phyloP scores from a whole-genome alignment of 2,888 invertebrate genomes.

The Oithona nana region DNA sequence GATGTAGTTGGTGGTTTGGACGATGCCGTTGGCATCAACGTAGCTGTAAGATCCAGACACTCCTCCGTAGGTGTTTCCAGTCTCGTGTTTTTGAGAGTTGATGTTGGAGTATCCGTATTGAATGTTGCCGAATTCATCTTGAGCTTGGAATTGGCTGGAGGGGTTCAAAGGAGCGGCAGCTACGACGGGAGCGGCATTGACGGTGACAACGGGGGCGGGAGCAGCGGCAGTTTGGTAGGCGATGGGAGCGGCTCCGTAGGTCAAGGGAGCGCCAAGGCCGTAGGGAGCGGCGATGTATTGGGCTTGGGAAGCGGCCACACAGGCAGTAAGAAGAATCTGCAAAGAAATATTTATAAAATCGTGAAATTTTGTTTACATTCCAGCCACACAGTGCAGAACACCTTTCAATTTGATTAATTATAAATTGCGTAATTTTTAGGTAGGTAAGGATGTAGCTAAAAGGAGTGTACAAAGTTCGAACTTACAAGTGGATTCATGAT shows the following conservation, averaged over 20 bases:
- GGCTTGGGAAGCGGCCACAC: not conserved
- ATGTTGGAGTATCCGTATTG: conserved; percentile 16
- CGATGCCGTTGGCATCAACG: conserved; percentile 12
- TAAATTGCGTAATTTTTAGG: too few species aligned
- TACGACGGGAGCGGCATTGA: not conserved
- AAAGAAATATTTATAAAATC: not conserved
- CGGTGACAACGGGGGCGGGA: not conserved
- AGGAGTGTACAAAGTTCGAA: too few species aligned
- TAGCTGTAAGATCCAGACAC: conserved; percentile 7
- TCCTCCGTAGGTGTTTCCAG: conserved; percentile 12
- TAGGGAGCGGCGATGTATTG: conserved; percentile 1
- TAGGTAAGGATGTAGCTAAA: too few species aligned
- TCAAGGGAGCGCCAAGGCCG: not conserved
- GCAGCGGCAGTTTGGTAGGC: not conserved
- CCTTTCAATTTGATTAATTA: not conserved
- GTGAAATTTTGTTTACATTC: not conserved
- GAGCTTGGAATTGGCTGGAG: conserved; percentile 10
- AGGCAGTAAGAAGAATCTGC: not conserved
- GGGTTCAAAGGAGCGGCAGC: not conserved
- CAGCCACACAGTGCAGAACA: too few species aligned
- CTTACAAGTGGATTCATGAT: conserved; percentile 14
- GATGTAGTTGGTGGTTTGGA: conserved; percentile 3
- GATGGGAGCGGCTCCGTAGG: not conserved
- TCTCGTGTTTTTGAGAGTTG: conserved; percentile 11
- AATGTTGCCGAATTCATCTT: conserved; percentile 15